Evolutionary conservation across 2,113 vertebrate species (phyloP), one percentile per base, ranked within the genome.

Genomic region (Onychostoma macrolepis): DNA sequence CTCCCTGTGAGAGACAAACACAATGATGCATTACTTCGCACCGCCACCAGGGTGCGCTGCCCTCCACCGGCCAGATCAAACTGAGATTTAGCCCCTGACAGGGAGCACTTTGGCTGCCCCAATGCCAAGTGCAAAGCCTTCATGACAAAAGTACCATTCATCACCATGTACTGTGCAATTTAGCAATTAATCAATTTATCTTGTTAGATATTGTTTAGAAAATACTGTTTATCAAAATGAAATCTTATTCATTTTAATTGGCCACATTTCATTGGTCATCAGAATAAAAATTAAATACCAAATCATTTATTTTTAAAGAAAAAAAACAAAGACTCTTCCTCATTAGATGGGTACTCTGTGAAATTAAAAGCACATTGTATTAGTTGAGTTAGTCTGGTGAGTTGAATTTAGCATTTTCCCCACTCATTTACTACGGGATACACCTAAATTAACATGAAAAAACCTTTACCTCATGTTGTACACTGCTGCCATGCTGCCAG

Each of bases 1-100:
- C 90, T 97, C 96, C 97, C 96, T 96, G 90, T 38, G 74, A 82
- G 50, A 88, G 87, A 92, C 50, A 84, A 72, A 87, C 80, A 87
- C 38, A 91, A 85, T 75, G 69, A 56, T 63, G 88, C 65, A 87
- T 89, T 71, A 89, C 87, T 86, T 91, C 86, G 90, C 58, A 90
- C 76, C 76, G 72, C 76, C 88, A 36, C 81, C 85, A 74, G 67
- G 43, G 74, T 74, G 74, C 26, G 10, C 30, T 72, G 26, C n/a
- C 41, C 53, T 87, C 69, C 69, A 72, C 53, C 71, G 45, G 33
- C 28, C 15, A 74, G 85, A 43, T 74, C 45, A 80, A 65, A 71
- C 26, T 65, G 48, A 76, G 45, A 36, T 84, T 28, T 50, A 26
- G 43, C 15, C 36, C 11, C 50, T 4, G n/a, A n/a, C 36, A 21